Evolutionary conservation across 1,140 invertebrate genomes (phyloP), one percentile per base, ranked within the genome.

Genomic region (Philopotamus ludificatus): DNA sequence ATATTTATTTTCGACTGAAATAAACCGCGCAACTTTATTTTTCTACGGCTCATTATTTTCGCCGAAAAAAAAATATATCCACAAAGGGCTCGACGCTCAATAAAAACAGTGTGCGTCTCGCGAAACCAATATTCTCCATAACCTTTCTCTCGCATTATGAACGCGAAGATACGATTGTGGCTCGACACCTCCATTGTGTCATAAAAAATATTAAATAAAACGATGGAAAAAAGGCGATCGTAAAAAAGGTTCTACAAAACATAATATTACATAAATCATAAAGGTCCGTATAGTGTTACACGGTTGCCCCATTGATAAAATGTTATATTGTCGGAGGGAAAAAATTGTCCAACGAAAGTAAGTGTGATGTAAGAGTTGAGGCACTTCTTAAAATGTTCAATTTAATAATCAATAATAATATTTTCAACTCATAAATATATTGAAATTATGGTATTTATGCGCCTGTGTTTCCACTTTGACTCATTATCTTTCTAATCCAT

Each of bases 241-340:
- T 42, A 58, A 60, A 60, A 60, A 47, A 59, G 25, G 22, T 18
- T 41, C 28, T 57, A 57, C 21, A 57, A 42, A 57, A 21, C 54
- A 65, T 41, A 58, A 59, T 58, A 59, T 50, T 16, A 50, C 23
- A 57, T 55, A 57, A 47, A 55, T 65, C 63, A 49, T 21, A 47
- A 53, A 65, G 53, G 41, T 45, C 16, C 42, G 49, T 60, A 66
- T 66, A 66, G 34, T 34, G 64, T 66, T 66, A 66, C 64, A 22
- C 57, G 47, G n/a, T 34, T 9, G 16, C 42, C 47, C 49, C 34
- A 39, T 66, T 66, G 28, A 57, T 55, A 57, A 55, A 64, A 50
- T 47, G 51, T 22, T 55, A 28, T 15, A 42, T 34, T 57, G 54
- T 41, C 15, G 39, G n/a, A n/a, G n/a, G n/a, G n/a, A 57, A n/a